These are phyloP conservation scores for Hemicordylus capensis DNA, from an alignment of 2,113 vertebrate species.

Conservation along the genomic window DNA sequence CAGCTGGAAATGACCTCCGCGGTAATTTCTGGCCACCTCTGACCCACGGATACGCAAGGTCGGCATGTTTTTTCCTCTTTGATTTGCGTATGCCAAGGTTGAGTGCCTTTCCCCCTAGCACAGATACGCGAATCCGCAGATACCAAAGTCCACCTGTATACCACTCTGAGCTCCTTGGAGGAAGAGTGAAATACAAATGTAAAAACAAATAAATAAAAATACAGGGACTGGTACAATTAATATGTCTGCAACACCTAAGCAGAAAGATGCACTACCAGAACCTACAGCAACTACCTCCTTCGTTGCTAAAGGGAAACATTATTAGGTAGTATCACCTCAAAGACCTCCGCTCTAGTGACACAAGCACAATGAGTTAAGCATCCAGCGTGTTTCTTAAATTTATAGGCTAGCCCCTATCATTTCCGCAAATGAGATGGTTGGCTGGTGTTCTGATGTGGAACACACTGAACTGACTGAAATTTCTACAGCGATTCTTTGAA, in stretches of 20 bases:
- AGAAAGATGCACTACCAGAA: neutral
- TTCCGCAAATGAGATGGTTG: neutral
- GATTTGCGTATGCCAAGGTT: too few species aligned
- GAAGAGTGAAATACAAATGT: too few species aligned
- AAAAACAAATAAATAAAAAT: too few species aligned
- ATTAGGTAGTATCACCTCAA: neutral
- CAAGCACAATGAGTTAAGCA: neutral
- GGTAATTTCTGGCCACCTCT: too few species aligned
- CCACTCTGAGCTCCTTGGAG: too few species aligned
- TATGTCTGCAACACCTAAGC: neutral
- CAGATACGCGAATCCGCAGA: too few species aligned
- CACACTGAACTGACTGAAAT: neutral
- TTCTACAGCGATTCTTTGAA: neutral
- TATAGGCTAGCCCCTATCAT: neutral
- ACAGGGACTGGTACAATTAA: neutral
- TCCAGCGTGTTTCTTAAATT: neutral
- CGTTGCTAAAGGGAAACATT: neutral
- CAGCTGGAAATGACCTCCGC: too few species aligned
- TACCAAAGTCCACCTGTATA: too few species aligned
- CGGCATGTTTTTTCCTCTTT: too few species aligned
- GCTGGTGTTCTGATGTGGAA: neutral
- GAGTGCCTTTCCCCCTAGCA: too few species aligned
- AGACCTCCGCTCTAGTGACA: neutral
- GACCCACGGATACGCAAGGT: too few species aligned
- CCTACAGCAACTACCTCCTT: neutral